Conservation (phyloP, 2,888 invertebrate genomes). For the Dryocosmus kuriphilus region DNA sequence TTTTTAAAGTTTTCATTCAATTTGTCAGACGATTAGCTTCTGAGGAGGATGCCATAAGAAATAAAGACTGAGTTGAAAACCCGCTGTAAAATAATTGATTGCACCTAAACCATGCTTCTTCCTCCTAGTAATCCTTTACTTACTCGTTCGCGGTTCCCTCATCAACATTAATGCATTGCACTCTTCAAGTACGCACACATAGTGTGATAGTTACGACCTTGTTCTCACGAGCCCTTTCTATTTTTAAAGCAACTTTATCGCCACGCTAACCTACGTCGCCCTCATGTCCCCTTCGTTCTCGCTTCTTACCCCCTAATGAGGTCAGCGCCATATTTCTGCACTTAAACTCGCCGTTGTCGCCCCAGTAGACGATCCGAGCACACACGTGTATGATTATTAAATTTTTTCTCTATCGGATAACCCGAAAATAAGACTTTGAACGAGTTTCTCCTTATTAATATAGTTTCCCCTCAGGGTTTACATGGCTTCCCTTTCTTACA, state of each 20-base stretch:
- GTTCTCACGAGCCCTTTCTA: slow-evolving; percentile 44
- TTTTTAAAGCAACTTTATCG: slow-evolving; percentile 48
- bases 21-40: background rate
- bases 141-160: background rate
- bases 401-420: slow-evolving; percentile 8
- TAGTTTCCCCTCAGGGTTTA: too few relatives aligned
- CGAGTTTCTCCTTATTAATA: too few relatives aligned
- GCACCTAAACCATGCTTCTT: background rate
- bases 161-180: slow-evolving; percentile 28
- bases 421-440: too few relatives aligned
- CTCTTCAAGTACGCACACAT: slow-evolving; percentile 3
- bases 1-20: background rate
- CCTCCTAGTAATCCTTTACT: too few relatives aligned
- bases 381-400: slow-evolving; percentile 3
- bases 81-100: background rate
- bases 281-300: slow-evolving; percentile 41
- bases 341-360: slow-evolving; percentile 41
- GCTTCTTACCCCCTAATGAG: slow-evolving; percentile 46
- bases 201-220: slow-evolving; percentile 44
- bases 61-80: background rate
- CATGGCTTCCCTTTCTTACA: too few relatives aligned
- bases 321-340: slow-evolving; percentile 44
- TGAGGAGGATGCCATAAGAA: too few relatives aligned
- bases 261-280: slow-evolving; percentile 19
- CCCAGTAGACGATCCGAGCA: background rate